Base-by-base conservation (phyloP, 2,888 invertebrate genomes). In the Disparrhopalites patrizii region DNA sequence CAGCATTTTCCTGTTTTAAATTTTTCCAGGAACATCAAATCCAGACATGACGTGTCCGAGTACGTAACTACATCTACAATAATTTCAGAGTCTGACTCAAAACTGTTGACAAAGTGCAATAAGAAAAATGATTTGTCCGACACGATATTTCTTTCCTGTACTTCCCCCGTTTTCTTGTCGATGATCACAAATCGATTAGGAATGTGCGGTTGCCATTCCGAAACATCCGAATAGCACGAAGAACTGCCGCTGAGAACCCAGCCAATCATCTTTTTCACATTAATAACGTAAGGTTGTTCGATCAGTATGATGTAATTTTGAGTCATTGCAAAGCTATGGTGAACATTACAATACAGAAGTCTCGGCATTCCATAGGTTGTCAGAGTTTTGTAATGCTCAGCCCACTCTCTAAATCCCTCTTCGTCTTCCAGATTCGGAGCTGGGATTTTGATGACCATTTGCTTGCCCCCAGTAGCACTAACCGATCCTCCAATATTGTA, bases 311-410 rank as follows among this genome's bases (percentile, higher is more conserved):
- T 76, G 76, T 81, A 82, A 68, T 82, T 81, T 65, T 82, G 79
- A 1, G 82, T 80, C 76, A 84, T 78, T n/a, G 79, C 81, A 71
- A 83, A 83, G 68, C 82, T 82, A 76, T 83, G 83, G 69, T 56
- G 68, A 20, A 47, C 25, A 18, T 40, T 61, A 10, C 56, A 1
- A 13, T 25, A 20, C 3, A 60, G 56, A 20, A 61, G 30, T 18
- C 62, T 23, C 1, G 23, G 40, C 36, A 54, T 50, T 7, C 50
- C 27, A 8, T 61, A 47, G 2, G 47, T 30, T 31, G 61, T 28
- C 10, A 68, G 27, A 4, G 40, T 51, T 54, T 67, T 60, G 31
- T 33, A 57, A 4, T 30, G 10, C 30, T 65, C 65, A 28, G 50
- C 18, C 4, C 13, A 31, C 1, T 68, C 57, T 30, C 52, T 43